phyloP scores from a whole-genome alignment of 2,888 invertebrate genomes.

The Cerastoderma edule region DNA sequence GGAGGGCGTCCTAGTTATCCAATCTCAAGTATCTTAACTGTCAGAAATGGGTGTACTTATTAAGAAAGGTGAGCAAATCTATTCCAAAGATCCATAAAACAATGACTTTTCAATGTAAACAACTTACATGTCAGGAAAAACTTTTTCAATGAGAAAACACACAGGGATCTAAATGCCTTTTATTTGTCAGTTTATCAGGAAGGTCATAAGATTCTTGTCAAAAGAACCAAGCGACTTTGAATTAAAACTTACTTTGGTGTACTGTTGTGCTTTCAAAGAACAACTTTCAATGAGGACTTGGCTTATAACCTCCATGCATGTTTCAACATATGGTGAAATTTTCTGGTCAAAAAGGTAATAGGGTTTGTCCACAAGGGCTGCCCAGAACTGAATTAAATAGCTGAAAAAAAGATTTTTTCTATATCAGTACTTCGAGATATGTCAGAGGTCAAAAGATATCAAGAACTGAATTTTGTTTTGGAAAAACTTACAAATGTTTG shows the following conservation, averaged over 20 bases:
- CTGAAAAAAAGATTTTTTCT: constrained; percentile 31
- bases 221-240: neutral
- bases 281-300: constrained; percentile 64
- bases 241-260: constrained; percentile 55
- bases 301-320: constrained; percentile 58
- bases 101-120: neutral
- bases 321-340: constrained; percentile 50
- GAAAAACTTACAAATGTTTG: no score
- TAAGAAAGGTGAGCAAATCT: no score
- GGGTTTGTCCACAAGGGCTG: constrained; percentile 52
- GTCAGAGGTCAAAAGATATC: neutral
- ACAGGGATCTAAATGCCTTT: no score
- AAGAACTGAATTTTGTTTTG: neutral
- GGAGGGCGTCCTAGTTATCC: no score
- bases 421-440: neutral
- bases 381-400: constrained; percentile 62
- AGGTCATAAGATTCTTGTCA: neutral
- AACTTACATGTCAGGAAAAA: no score
- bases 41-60: no score
- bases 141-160: neutral
- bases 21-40: no score
- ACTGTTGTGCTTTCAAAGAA: constrained; percentile 38
- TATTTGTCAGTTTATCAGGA: neutral
- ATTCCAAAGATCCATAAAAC: neutral
- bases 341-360: constrained; percentile 60